phyloP scores from a whole-genome alignment of 2,797 vertebrate species.

The Chloroceryle amazona region DNA sequence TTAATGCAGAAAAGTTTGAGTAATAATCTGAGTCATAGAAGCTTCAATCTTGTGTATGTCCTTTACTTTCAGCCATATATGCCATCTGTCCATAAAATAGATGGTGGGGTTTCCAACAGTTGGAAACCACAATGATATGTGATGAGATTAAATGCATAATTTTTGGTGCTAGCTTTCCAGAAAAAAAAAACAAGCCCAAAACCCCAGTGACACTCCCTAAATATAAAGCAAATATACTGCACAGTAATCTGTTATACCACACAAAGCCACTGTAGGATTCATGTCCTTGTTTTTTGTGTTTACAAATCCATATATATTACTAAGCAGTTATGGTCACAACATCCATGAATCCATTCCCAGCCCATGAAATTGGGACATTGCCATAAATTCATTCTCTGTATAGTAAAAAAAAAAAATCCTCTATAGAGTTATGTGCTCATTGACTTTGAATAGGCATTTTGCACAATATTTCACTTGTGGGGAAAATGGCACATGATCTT shows the following conservation, averaged over 20 bases:
- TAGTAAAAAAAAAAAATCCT: background rate
- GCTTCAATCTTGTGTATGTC: background rate
- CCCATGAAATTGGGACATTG: background rate
- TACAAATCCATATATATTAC: background rate
- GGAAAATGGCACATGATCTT: background rate
- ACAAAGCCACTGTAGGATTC: background rate
- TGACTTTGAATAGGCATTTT: background rate
- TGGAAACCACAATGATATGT: background rate
- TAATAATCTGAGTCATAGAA: background rate
- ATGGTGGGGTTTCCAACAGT: accelerated
- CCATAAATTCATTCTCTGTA: background rate
- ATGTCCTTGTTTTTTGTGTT: background rate
- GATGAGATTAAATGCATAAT: background rate
- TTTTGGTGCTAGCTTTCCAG: background rate
- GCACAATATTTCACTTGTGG: background rate
- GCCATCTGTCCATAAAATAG: background rate
- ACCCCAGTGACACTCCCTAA: background rate
- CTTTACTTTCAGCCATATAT: background rate
- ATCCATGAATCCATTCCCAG: background rate
- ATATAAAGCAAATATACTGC: background rate
- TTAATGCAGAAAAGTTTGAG: background rate
- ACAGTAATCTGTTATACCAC: background rate
- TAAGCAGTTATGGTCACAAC: background rate
- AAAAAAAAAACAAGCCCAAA: background rate
- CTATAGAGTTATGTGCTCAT: background rate